phyloP scores from a whole-genome alignment of 2,113 vertebrate species.

The Benthochromis sp. region DNA sequence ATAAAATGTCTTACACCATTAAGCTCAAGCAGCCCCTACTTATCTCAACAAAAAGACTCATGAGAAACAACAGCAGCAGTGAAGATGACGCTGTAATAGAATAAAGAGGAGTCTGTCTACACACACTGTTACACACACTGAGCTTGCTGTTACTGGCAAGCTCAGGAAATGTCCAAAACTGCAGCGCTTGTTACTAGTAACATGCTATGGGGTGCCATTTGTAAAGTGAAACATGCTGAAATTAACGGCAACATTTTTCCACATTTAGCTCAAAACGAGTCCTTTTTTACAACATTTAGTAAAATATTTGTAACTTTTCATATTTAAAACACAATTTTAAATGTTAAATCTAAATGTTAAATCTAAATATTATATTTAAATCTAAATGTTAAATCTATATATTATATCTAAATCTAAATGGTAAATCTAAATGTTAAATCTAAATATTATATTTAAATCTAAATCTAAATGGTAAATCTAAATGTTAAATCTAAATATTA shows the following conservation, averaged over 20 bases:
- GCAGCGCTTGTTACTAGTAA: not conserved
- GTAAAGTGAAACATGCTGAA: not conserved
- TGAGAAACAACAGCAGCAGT: not conserved
- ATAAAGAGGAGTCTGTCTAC: not conserved
- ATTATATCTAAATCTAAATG: too few species aligned
- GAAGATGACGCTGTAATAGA: not conserved
- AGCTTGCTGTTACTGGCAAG: not conserved
- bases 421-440: too few species aligned
- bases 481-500: too few species aligned
- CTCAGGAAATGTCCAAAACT: not conserved
- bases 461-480: too few species aligned
- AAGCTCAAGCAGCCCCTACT: not conserved
- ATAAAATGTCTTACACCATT: not conserved
- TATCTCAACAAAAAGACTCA: not conserved
- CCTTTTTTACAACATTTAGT: not conserved
- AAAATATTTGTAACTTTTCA: not conserved
- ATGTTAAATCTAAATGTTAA: not conserved
- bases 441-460: too few species aligned
- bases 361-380: not conserved
- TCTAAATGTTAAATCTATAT: too few species aligned
- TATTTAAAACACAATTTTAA: not conserved
- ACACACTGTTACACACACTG: not conserved
- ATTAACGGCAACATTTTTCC: not conserved
- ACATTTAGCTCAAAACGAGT: not conserved
- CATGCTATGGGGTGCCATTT: accelerated